A percentile compares a stretch with the other conserved stretches of the same genome.
Evolutionary conservation across 2,888 invertebrate species (phyloP).

Genomic region (Machimus rusticus): DNA sequence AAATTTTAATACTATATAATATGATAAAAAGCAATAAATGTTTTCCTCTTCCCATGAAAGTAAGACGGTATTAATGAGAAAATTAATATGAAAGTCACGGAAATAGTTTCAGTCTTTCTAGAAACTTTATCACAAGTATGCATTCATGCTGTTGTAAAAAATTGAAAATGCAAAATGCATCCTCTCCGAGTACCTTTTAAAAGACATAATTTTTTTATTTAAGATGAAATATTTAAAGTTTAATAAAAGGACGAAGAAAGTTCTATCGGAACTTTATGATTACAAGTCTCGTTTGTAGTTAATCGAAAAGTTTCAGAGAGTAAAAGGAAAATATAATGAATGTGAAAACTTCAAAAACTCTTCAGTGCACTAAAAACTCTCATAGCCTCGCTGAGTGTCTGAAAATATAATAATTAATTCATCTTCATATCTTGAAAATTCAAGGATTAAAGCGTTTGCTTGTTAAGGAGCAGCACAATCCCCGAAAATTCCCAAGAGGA

Average conservation of each 20-base stretch:
- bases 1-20: no score
- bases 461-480: neutral
- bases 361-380: neutral
- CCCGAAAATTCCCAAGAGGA: neutral
- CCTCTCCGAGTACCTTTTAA: neutral
- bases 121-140: neutral
- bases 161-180: neutral
- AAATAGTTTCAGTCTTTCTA: neutral
- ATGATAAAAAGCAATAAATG: no score
- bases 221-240: neutral
- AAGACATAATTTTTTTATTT: neutral
- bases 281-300: neutral
- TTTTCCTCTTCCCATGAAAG: neutral
- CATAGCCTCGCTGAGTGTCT: neutral
- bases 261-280: neutral
- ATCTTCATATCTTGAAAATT: neutral
- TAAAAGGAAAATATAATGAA: neutral
- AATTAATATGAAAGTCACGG: neutral
- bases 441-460: neutral
- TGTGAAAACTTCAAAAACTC: neutral
- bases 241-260: neutral
- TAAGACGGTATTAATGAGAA: neutral
- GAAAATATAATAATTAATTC: neutral
- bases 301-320: neutral
- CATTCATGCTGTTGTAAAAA: neutral